Conservation (phyloP, 1,140 invertebrate genomes). For the Melipona quadrifasciata region DNA sequence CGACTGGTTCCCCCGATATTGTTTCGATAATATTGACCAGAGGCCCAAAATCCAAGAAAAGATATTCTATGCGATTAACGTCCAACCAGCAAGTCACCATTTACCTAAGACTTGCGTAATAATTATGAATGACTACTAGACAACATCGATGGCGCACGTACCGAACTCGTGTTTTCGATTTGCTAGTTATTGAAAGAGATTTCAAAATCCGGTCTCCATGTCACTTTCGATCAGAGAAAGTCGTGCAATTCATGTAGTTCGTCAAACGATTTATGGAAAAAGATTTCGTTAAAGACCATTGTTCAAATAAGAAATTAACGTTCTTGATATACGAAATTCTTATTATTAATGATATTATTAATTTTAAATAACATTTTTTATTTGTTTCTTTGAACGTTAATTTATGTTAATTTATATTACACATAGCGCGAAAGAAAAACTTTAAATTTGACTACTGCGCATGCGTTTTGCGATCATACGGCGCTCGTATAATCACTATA, state of each 20-base stretch:
- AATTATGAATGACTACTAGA: constrained; percentile 19
- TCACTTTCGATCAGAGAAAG: constrained; percentile 53
- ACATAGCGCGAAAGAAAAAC: neutral
- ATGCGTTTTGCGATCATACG: constrained; percentile 13
- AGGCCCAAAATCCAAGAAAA: constrained; percentile 1
- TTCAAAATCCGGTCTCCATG: constrained; percentile 57
- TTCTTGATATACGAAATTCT: neutral
- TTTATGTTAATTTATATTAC: no score
- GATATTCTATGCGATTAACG: neutral
- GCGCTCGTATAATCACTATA: constrained; percentile 36
- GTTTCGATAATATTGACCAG: constrained; percentile 44
- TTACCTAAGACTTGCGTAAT: constrained; percentile 53
- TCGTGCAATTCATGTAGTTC: constrained; percentile 40
- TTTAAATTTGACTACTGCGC: constrained; percentile 31
- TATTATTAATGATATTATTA: neutral
- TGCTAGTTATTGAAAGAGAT: constrained; percentile 41
- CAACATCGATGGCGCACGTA: neutral
- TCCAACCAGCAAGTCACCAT: neutral
- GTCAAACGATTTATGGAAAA: constrained; percentile 39
- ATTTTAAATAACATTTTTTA: neutral
- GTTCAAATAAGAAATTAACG: neutral
- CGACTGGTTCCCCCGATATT: constrained; percentile 28
- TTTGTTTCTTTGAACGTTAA: neutral
- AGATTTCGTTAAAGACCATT: constrained; percentile 35
- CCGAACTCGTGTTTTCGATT: constrained; percentile 21